Base-by-base conservation (phyloP, 92 coral and sea anemone species). In the Porites rus region DNA sequence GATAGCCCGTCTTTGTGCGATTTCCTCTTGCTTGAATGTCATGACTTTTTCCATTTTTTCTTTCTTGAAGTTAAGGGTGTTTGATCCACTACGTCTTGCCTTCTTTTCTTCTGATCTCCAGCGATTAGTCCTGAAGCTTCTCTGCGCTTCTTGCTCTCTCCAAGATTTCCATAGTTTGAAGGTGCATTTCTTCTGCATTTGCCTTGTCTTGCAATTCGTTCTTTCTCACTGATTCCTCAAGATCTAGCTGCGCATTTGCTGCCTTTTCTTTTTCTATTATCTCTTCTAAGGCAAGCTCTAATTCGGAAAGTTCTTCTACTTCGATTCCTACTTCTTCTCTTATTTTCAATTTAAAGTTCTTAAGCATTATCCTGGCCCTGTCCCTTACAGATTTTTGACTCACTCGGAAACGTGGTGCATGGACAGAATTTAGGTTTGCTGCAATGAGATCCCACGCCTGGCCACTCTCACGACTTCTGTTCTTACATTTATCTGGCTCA, bases 71-170 rank as follows among this genome's bases (percentile, higher is more conserved):
- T 28, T 2, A 28, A 70, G 75, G 75, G 54, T 70, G 75, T 70
- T 46, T 70, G 75, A 20, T 70, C 75, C 75, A 70, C 75, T 28
- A 28, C 28, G 75, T 70, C 50, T 70, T 70, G 75, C 53, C 75
- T 22, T 70, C 75, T 22, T 70, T 70, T 19, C 52, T 43, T 70
- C 52, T 70, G 25, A n/a, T 64, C 69, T 64, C n/a, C 25, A 25
- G 75, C 10, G 20, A 54, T 70, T 25, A 70, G 19, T 25, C 52
- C 75, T 17, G 75, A 19, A 70, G 75, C 13, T 70, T 70, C 28
- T 70, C 25, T 70, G 75, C 38, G 52, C 75, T 24, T 28, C 18
- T 70, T 70, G 75, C 75, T 43, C 75, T 70, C n/a, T 70, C 51
- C 46, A 24, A 24, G 75, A 17, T 64, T 64, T 64, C 16, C 69